Base-by-base conservation (phyloP, 2,888 invertebrate genomes). In the Lithosia quadra region DNA sequence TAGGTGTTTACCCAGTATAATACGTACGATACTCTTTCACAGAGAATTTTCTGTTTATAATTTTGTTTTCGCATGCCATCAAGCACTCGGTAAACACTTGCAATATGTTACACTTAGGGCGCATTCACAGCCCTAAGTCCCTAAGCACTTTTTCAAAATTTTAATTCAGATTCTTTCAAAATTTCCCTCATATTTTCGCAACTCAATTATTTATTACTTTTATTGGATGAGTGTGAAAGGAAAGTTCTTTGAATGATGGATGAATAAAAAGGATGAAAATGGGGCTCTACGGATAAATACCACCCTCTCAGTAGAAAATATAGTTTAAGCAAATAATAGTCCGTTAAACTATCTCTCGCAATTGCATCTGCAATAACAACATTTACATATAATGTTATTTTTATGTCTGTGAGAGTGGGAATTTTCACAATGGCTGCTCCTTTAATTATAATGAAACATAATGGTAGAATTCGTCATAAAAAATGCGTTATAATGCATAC, bases 321-420 rank as follows among this genome's bases (percentile, higher is more conserved):
- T 15, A 58, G 11, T 5, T 43, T 33, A 67, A 69, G 63, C 67
- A 76, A 62, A 66, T 57, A 28, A 53, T 61, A 65, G 39, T 58
- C 72, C 66, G 68, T 67, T 75, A 66, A 59, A 64, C 63, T 77
- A 62, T 75, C 68, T 68, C 65, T 61, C 34, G 80, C 80, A 85
- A 79, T 84, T 83, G 84, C 85, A 86, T 88, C 81, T 85, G 82
- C 85, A 86, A 85, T 87, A 86, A 84, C 84, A 81, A 83, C 84
- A 89, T 89, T 89, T 83, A 82, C 88, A 89, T 87, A 86, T 87
- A 89, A 90, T 89, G 87, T 82, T 68, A 80, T 88, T 87, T 89
- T 90, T 84, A 86, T 74, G 72, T 71, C 76, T 88, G 88, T 90
- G 90, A 84, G 90, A 90, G 84, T 89, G 90, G 84, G 90, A 91